Evolutionary conservation across 2,113 vertebrate species (phyloP), one percentile per base, ranked within the genome.

Genomic region (Anseranas semipalmata): DNA sequence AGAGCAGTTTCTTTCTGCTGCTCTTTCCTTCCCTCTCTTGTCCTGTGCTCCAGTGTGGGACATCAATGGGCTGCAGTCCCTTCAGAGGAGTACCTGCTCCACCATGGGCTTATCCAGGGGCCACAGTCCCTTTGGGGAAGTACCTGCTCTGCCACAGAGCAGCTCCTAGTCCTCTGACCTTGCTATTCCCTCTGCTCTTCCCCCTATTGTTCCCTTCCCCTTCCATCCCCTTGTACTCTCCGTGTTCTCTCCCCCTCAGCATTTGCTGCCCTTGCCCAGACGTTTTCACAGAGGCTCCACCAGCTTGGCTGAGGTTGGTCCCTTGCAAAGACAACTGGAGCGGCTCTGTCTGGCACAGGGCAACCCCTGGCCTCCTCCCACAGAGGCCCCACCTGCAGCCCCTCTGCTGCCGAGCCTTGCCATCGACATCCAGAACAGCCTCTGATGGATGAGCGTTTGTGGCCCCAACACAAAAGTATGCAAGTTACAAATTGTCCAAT

Each of bases 221-320:
- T 10, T 56, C 6, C 12, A 39, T 39, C 86, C 20, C 5, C 19
- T 52, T 15, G 3, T 43, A 81, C 8, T 56, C 12, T 20, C 35
- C 0, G 0, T 27, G 24, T 55, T 59, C 24, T 6, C 2, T 6
- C 20, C 16, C 18, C 4, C 21, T 41, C 1, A 5, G 19, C 4
- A 8, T 72, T 88, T 87, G 75, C 43, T 39, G 20, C 52, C 33
- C 85, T 93, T 66, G 50, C 48, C 70, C 52, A 62, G 84, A 71
- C 20, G 12, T n/a, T 75, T 75, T 75, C 43, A 56, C 50, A 63
- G 55, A 75, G 41, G 12, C 72, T 19, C 8, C 48, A 65, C 3
- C 2, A 76, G 2, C 11, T 60, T 1, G 2, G 33, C 72, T 56
- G 63, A n/a, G 1, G 25, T 21, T 37, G 8, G 18, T 45, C 24